phyloP scores from a whole-genome alignment of 2,888 invertebrate genomes.

The Eristalinus aeneus region DNA sequence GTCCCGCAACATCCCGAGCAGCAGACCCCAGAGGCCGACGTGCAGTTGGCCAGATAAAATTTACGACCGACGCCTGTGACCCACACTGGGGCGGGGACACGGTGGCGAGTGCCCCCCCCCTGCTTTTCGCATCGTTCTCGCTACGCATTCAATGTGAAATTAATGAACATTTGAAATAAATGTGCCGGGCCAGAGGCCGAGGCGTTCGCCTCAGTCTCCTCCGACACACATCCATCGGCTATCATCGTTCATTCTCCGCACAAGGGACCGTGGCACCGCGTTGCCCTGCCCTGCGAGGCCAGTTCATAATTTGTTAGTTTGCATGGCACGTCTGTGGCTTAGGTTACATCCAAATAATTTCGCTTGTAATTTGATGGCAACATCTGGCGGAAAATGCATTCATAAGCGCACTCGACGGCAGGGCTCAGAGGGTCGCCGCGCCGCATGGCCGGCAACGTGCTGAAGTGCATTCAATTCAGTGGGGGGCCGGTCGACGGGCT shows the following conservation, averaged over 20 bases:
- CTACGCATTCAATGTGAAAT: constrained; percentile 29
- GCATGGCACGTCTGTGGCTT: constrained; percentile 69
- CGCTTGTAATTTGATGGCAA: constrained; percentile 67
- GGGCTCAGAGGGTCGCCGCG: constrained; percentile 10
- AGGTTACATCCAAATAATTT: constrained; percentile 67
- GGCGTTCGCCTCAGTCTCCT: not conserved
- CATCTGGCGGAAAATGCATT: constrained; percentile 63
- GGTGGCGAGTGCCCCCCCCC: not conserved
- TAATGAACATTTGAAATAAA: constrained; percentile 50
- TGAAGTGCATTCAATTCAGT: constrained; percentile 63
- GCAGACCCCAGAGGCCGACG: constrained; percentile 6
- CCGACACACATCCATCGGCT: constrained; percentile 28
- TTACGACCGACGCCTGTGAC: constrained; percentile 32
- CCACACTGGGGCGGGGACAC: not conserved
- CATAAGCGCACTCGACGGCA: constrained; percentile 54
- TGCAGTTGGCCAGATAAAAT: constrained; percentile 27
- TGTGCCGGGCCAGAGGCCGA: not conserved
- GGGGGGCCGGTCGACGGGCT: not conserved
- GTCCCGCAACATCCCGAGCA: not conserved
- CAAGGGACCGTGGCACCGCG: not conserved
- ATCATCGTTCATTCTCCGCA: constrained; percentile 16
- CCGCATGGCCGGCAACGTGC: constrained; percentile 16
- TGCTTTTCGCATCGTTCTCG: not conserved
- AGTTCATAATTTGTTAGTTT: constrained; percentile 67
- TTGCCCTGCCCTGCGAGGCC: constrained; percentile 17